Percentiles rank a stretch among this genome's conserved stretches.
Conservation (phyloP, 1,140 invertebrate species). For the Meloidogyne floridensis region DNA sequence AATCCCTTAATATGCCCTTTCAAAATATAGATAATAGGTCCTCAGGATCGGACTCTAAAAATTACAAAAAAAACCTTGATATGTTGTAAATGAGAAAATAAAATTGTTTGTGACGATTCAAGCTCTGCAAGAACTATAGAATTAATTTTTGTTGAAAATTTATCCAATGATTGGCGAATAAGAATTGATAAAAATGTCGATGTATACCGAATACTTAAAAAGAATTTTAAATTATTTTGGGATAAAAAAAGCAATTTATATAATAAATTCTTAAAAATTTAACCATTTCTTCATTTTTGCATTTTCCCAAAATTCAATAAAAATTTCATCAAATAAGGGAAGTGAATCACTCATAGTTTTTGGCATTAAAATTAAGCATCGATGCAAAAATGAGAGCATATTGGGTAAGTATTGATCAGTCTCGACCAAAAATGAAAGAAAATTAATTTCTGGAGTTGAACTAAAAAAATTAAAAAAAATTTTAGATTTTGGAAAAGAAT, state of each 20-base stretch:
- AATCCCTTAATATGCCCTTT: no score
- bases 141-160: background rate
- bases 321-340: background rate
- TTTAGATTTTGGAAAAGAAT: no score
- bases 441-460: background rate
- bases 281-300: background rate
- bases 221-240: background rate
- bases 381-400: background rate
- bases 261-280: no score
- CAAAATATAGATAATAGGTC: no score
- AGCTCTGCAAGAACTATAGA: background rate
- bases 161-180: conserved; percentile 1
- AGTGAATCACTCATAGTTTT: background rate
- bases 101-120: background rate
- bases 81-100: background rate
- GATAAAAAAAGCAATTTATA: no score
- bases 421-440: background rate
- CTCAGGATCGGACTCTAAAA: no score
- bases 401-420: background rate
- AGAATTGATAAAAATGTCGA: background rate
- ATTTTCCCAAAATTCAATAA: conserved; percentile 9
- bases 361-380: conserved; percentile 1
- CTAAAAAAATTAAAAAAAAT: background rate
- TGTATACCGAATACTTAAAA: conserved; percentile 7
- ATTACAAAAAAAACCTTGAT: background rate